These are phyloP conservation scores for Scytalopus superciliaris DNA, from an alignment of 2,113 vertebrate species.

Conservation along the genomic window DNA sequence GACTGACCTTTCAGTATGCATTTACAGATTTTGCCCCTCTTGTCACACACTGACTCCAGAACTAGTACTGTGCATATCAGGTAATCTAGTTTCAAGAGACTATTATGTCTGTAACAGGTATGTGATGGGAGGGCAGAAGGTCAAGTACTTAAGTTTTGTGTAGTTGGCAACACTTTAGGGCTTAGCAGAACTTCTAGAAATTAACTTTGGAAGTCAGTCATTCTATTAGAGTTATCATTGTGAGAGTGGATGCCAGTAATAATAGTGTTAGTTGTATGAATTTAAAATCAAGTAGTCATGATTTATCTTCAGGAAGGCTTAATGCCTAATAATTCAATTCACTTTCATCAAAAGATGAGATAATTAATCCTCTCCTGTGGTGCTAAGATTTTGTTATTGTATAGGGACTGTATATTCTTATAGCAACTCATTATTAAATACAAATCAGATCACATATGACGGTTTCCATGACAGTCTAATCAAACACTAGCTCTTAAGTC, in stretches of 20 bases:
- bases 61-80: not conserved
- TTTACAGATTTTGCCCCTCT: not conserved
- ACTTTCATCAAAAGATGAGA: constrained; percentile 6
- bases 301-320: constrained; percentile 15
- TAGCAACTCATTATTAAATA: not conserved
- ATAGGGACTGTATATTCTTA: not conserved
- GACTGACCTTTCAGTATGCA: not conserved
- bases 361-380: constrained; percentile 32
- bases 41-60: not conserved
- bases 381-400: not conserved
- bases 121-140: not conserved
- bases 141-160: not conserved
- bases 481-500: not conserved
- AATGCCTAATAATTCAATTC: constrained; percentile 32
- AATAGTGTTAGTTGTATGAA: constrained; percentile 1
- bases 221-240: not conserved
- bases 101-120: not conserved
- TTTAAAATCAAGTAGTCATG: constrained; percentile 30
- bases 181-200: not conserved
- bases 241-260: not conserved
- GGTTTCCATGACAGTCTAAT: constrained; percentile 28
- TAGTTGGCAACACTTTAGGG: not conserved
- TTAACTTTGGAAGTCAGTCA: not conserved
- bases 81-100: not conserved
- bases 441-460: not conserved